Percentiles rank a stretch among this genome's conserved stretches.
Evolutionary conservation across 2,113 vertebrate species (phyloP).

Genomic region (Madoqua kirkii): DNA sequence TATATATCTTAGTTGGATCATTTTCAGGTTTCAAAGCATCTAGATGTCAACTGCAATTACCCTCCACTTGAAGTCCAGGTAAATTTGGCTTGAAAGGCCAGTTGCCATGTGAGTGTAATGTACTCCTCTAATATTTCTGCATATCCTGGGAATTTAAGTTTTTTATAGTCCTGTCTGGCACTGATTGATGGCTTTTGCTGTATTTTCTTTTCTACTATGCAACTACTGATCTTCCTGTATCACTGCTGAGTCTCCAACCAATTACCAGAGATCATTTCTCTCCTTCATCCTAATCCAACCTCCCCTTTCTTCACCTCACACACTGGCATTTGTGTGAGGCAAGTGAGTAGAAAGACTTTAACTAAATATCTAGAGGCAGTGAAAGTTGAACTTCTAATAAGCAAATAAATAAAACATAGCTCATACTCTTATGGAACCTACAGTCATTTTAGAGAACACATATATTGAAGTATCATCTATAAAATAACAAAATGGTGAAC

Average conservation of each 20-base stretch:
- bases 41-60: constrained; percentile 1
- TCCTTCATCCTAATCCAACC: not conserved
- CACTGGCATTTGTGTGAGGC: not conserved
- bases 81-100: constrained; percentile 15
- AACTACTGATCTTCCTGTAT: not conserved
- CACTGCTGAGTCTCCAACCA: not conserved
- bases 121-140: not conserved
- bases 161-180: not conserved
- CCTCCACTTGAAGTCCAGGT: not conserved
- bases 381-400: not conserved
- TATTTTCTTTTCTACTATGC: not conserved
- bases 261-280: not conserved
- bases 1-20: not conserved
- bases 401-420: not conserved
- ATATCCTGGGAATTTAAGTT: not conserved
- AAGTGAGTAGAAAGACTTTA: not conserved
- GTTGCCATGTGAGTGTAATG: not conserved
- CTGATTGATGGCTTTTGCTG: not conserved
- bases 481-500: not conserved
- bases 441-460: not conserved
- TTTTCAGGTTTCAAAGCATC: constrained; percentile 2
- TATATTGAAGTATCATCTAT: not conserved
- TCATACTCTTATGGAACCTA: not conserved
- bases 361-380: not conserved
- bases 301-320: not conserved